Conservation (phyloP, 2,797 vertebrate species). For the Enteromius mattozi region DNA sequence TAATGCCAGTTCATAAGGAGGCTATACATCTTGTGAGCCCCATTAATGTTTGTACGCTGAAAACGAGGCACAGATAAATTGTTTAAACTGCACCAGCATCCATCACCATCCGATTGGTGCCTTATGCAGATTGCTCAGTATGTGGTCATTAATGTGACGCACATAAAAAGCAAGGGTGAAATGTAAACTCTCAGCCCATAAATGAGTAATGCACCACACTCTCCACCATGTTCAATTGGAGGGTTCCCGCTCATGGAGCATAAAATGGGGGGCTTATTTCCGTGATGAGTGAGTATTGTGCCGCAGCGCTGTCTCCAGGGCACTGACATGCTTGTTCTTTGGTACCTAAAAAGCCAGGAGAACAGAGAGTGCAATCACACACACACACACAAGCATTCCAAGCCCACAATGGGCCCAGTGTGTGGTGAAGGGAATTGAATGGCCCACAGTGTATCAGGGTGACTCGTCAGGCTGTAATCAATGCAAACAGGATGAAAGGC, state of each 20-base stretch:
- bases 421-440: slow-evolving; percentile 78
- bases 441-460: slow-evolving; percentile 78
- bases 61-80: slow-evolving; percentile 69
- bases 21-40: slow-evolving; percentile 57
- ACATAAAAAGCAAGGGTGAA: slow-evolving; percentile 57
- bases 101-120: slow-evolving; percentile 67
- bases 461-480: slow-evolving; percentile 83
- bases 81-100: slow-evolving; percentile 56
- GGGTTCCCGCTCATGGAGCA: slow-evolving; percentile 72
- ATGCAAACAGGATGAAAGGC: slow-evolving; percentile 84
- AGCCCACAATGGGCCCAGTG: slow-evolving; percentile 81
- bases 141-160: slow-evolving; percentile 72
- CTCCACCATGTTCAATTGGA: slow-evolving; percentile 60
- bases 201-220: slow-evolving; percentile 66
- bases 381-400: slow-evolving; percentile 71
- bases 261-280: slow-evolving; percentile 73
- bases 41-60: slow-evolving; percentile 47
- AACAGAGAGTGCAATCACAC: slow-evolving; percentile 44
- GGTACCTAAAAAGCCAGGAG: slow-evolving; percentile 65
- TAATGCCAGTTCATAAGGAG: slow-evolving; percentile 57
- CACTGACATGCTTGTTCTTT: slow-evolving; percentile 69
- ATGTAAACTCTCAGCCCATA: slow-evolving; percentile 59
- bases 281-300: slow-evolving; percentile 66
- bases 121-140: slow-evolving; percentile 68
- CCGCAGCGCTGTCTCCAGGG: slow-evolving; percentile 65